Base-by-base conservation (phyloP, 2,888 invertebrate species). In the Stenolophus ochropezus region DNA sequence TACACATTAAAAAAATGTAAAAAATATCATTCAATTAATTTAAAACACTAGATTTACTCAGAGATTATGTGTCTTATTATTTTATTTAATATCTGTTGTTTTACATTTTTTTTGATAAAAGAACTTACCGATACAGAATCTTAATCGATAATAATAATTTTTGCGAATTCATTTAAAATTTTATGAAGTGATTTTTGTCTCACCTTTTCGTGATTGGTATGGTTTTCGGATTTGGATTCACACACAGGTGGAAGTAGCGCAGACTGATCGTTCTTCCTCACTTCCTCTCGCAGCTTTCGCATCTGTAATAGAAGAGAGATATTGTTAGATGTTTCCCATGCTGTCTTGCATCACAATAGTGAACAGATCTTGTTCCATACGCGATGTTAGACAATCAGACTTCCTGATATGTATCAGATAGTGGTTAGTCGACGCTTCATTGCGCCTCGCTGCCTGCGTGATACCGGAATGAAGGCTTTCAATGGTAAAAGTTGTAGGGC, bases 211-310 rank as follows among this genome's bases (percentile, higher is more conserved):
- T 80, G 42, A 42, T 71, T 16, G 71, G 69, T 25, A 53, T 42
- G 8, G 18, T 58, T 27, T 61, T 79, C 81, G 81, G 81, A 8
- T 81, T 81, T 81, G 14, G 81, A 61, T 75, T 81, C 81, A 81
- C 75, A 75, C 23, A 21, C 21, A 73, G 33, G 21, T 73, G 80
- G 23, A 56, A 81, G 56, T 18, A 74, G 74, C 25, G 71, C 49
- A 69, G 79, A 69, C 53, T 78, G 78, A 23, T 73, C 80, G 33
- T 42, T 86, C 84, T 86, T 87, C 85, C 87, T 86, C 88, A 91
- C 91, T 89, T 89, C 90, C 87, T 91, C 91, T 88, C 91, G 89
- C 89, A 91, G 89, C 89, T 91, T 90, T 87, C 90, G 90, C 90
- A 91, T 90, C 91, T 91, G 87, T 42, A 89, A 89, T 83, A 82